Evolutionary conservation across 2,113 vertebrate species (phyloP), one percentile per base, ranked within the genome.

Genomic region (Engraulis encrasicolus): DNA sequence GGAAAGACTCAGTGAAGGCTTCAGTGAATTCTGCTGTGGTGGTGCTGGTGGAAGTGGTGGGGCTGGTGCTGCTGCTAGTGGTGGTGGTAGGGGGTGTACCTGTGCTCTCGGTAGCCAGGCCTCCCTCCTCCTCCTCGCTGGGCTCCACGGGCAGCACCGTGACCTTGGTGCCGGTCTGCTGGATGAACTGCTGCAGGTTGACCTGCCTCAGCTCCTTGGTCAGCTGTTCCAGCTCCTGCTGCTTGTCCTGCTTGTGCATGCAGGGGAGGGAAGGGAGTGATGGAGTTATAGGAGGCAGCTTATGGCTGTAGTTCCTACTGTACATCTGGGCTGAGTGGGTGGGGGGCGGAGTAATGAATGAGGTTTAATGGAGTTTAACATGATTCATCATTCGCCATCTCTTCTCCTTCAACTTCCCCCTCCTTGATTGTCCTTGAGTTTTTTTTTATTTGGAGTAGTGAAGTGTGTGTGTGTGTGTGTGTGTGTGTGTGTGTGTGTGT

Each of bases 161-260:
- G 52, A 99, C 98, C 91, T 98, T 99, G 0, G 98, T 98, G 86
- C 98, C 98, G 0, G 98, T 99, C 87, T 99, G 98, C 93, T 97
- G 97, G 92, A 99, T 99, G 88, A 99, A 99, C 91, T 99, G 98
- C 85, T 99, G 98, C 79, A 99, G 96, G 83, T 99, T 99, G 38
- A 99, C 98, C 88, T 99, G 98, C 71, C 98, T 95, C 86, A 99
- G 94, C 94, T 99, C 98, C 92, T 99, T 99, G 6, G 98, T 99
- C 92, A 99, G 88, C 89, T 97, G 98, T 89, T 99, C 97, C 92
- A 99, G 93, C 84, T 99, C 97, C 34, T 97, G 96, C 49, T 99
- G 98, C 93, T 96, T 97, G 89, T 98, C 97, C 98, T 99, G 85
- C 3, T 20, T 17, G 37, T 49, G 31, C 17, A 54, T n/a, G n/a